phyloP scores from a whole-genome alignment of 2,888 invertebrate species.

The Aporophyla lueneburgensis region DNA sequence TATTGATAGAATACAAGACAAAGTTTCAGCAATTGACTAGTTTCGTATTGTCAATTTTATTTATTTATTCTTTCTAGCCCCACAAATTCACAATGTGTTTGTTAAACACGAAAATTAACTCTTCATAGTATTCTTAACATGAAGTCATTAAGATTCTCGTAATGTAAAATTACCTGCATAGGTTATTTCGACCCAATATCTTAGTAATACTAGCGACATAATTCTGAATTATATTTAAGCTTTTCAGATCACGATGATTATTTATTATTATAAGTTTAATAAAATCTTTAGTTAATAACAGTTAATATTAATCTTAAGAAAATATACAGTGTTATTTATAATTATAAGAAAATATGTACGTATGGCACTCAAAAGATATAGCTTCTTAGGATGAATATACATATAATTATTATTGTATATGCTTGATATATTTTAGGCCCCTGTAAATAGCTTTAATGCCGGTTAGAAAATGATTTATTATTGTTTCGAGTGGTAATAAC shows the following conservation, averaged over 20 bases:
- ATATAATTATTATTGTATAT: slow-evolving; percentile 40
- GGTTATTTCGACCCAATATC: slow-evolving; percentile 42
- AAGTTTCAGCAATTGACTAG: background rate
- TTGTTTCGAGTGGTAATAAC: background rate
- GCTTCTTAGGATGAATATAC: slow-evolving; percentile 52
- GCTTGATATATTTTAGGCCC: slow-evolving; percentile 35
- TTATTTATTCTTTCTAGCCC: background rate
- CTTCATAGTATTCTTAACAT: slow-evolving; percentile 10
- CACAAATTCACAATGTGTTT: background rate
- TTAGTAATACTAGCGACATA: slow-evolving; percentile 54
- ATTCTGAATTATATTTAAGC: slow-evolving; percentile 57
- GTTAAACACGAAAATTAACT: slow-evolving; percentile 1
- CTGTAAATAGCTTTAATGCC: slow-evolving; percentile 43
- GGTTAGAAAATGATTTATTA: slow-evolving; percentile 1
- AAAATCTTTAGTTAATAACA: slow-evolving; percentile 64
- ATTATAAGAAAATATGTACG: slow-evolving; percentile 58
- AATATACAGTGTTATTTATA: slow-evolving; percentile 54
- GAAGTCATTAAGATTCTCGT: background rate
- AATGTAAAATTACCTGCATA: background rate
- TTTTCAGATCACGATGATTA: slow-evolving; percentile 62
- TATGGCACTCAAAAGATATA: slow-evolving; percentile 69
- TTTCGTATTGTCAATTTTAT: background rate
- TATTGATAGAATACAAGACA: background rate
- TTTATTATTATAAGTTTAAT: slow-evolving; percentile 43
- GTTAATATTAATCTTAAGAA: slow-evolving; percentile 60